Evolutionary conservation across 2,888 invertebrate species (phyloP).

Genomic region (Meandrusa payeni): DNA sequence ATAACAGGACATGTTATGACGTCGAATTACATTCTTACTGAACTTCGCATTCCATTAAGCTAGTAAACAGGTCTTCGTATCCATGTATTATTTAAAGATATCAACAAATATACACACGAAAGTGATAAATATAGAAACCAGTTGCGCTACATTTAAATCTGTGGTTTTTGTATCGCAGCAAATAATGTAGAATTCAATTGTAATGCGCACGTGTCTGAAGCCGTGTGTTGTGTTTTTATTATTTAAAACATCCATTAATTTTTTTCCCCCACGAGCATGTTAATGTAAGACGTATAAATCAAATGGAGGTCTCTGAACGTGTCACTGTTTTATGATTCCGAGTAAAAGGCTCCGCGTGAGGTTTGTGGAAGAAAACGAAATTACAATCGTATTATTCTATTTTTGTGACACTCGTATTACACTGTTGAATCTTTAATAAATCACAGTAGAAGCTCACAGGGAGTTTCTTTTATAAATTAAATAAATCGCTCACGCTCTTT

Average conservation of each 20-base stretch:
- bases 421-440: conserved; percentile 10
- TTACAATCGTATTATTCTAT: conserved; percentile 14
- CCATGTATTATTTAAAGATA: not conserved
- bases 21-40: too few relatives aligned
- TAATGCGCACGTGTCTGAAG: conserved; percentile 10
- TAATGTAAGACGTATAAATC: conserved; percentile 21
- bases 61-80: not conserved
- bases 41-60: not conserved
- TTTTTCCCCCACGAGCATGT: conserved; percentile 12
- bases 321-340: conserved; percentile 18
- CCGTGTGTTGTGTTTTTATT: conserved; percentile 6
- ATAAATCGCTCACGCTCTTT: too few relatives aligned
- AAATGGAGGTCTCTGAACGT: conserved; percentile 13
- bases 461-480: too few relatives aligned
- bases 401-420: conserved; percentile 6
- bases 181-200: conserved; percentile 16
- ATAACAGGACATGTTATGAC: not conserved
- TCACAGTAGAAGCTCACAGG: conserved; percentile 1
- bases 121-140: conserved; percentile 11
- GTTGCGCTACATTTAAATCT: conserved; percentile 15
- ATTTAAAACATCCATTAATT: conserved; percentile 14
- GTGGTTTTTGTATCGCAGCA: conserved; percentile 13
- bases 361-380: conserved; percentile 6
- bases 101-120: conserved; percentile 3
- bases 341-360: conserved; percentile 11